These are phyloP conservation scores for Xestoiulus laeticollis DNA, from an alignment of 2,888 invertebrate species.

Conservation along the genomic window DNA sequence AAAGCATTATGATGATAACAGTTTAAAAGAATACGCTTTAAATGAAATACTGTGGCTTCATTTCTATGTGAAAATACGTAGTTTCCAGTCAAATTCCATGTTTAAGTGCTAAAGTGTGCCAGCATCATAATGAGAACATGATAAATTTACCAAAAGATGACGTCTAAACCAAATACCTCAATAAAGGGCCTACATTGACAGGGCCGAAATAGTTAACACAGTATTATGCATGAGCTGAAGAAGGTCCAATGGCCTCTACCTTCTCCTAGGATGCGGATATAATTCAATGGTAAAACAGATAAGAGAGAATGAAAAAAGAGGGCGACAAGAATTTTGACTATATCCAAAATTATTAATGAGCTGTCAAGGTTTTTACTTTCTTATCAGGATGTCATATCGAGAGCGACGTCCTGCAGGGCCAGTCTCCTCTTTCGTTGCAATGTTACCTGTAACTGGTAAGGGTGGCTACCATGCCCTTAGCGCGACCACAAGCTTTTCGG, in stretches of 20 bases:
- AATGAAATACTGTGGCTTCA: too few species aligned
- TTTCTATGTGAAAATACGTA: too few species aligned
- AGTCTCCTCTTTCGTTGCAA: constrained; percentile 19
- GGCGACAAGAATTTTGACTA: constrained; percentile 34
- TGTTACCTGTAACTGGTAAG: constrained; percentile 22
- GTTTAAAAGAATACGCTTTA: too few species aligned
- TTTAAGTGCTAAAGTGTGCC: too few species aligned
- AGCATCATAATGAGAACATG: background rate
- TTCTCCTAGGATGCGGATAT: constrained; percentile 11
- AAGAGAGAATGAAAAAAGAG: constrained; percentile 8
- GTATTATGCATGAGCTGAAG: background rate
- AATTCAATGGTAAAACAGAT: background rate
- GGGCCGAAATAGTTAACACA: background rate
- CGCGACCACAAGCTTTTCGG: background rate
- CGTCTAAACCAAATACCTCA: background rate
- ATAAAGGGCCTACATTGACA: background rate
- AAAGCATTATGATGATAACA: too few species aligned
- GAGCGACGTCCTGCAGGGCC: constrained; percentile 37
- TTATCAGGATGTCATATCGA: constrained; percentile 28
- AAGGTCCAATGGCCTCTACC: background rate
- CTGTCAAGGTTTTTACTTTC: constrained; percentile 27
- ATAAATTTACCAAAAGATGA: background rate
- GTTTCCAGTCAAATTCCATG: too few species aligned
- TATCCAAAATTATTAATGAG: constrained; percentile 34
- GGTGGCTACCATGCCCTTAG: constrained; percentile 34